Evolutionary conservation across 2,113 vertebrate genomes (phyloP), one percentile per base, ranked within the genome.

Genomic region (Myrmecobius fasciatus): DNA sequence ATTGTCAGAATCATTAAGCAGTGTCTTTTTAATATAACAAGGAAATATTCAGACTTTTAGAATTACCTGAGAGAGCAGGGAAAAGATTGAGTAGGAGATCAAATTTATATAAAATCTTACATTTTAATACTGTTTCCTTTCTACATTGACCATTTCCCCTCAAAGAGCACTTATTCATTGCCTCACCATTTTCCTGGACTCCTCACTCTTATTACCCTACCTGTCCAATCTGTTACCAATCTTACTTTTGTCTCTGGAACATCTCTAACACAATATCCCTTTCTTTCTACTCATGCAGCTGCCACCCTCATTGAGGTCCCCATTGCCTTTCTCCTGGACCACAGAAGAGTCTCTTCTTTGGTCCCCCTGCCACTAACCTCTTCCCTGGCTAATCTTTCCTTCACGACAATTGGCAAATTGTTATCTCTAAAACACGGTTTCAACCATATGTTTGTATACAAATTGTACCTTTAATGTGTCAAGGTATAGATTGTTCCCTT

Each of bases 1-100:
- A 95, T 92, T 89, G 94, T 92, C 89, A 43, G 89, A 83, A 67
- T 36, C 54, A 95, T 97, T 96, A 95, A 94, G 93, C 0, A 28
- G 56, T 89, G 43, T 46, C 88, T 97, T 96, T 22, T 91, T 75
- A 26, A 88, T 83, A 53, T 88, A 8, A 20, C n/a, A 83, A 83
- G 67, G 14, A n/a, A 75, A n/a, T n/a, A 4, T 96, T 94, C 89
- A 89, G 67, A 88, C 91, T 96, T n/a, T 49, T 90, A 95, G 92
- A 91, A 48, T 91, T 91, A 53, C 49, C 91, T 92, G 51, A 92
- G 89, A 93, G 92, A 91, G 2, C 26, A 67, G 88, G 89, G 25
- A 89, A 92, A 89, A 94, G 90, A 91, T 52, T 49, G 26, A 46
- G 1, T 54, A 11, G 43, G n/a, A 83, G 90, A 95, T 96, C 96